These are phyloP conservation scores for Drosophila pullipes DNA, from an alignment of 2,888 invertebrate species.

Conservation along the genomic window DNA sequence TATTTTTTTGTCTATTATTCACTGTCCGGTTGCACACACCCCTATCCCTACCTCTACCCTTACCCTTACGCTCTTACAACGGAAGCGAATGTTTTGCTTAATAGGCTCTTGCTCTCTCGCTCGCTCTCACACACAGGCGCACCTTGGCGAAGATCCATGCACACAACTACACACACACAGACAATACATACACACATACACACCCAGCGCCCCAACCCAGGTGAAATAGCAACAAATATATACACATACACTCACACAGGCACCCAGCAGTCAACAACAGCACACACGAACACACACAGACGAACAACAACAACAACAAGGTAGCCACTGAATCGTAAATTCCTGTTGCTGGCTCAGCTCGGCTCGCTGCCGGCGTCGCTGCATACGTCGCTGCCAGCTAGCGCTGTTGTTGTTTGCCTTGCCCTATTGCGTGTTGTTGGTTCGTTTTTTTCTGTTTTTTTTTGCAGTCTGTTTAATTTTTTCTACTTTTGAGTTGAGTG, in stretches of 20 bases:
- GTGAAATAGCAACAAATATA: constrained; percentile 69
- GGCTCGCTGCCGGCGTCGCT: constrained; percentile 45
- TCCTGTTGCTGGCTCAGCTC: constrained; percentile 78
- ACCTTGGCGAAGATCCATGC: constrained; percentile 65
- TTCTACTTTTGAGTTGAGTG: constrained; percentile 71
- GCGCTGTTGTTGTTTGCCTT: constrained; percentile 84
- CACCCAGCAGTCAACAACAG: constrained; percentile 42
- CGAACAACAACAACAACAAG: constrained; percentile 63
- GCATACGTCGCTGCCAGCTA: constrained; percentile 48
- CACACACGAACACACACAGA: constrained; percentile 28
- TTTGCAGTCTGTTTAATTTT: constrained; percentile 77
- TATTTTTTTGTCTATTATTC: constrained; percentile 58
- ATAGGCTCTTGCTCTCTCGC: constrained; percentile 60
- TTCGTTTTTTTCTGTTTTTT: constrained; percentile 48
- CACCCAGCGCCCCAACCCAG: constrained; percentile 70
- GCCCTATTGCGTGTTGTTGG: constrained; percentile 85
- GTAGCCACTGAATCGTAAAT: constrained; percentile 83
- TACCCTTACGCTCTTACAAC: constrained; percentile 63
- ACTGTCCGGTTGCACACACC: constrained; percentile 31
- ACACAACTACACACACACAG: constrained; percentile 29
- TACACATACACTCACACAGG: constrained; percentile 26
- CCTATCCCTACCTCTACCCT: constrained; percentile 36
- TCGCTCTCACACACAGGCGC: constrained; percentile 46
- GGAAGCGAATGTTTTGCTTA: constrained; percentile 73
- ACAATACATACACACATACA: constrained; percentile 22